Conservation (phyloP, 92 coral and sea anemone genomes). For the Porites evermanni region DNA sequence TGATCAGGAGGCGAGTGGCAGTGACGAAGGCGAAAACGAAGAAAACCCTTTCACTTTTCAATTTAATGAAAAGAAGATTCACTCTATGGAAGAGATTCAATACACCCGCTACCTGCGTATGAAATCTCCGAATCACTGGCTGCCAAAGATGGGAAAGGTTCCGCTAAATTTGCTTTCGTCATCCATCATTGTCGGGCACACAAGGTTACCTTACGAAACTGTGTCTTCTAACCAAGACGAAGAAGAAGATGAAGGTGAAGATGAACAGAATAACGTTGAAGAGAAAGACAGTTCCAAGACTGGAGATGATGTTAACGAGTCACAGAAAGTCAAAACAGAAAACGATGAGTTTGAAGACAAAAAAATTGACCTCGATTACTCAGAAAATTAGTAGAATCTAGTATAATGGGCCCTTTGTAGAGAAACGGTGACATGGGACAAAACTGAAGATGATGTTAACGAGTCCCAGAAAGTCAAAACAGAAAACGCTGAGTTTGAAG, state of each 20-base stretch:
- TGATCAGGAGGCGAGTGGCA: not conserved
- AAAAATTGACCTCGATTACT: not conserved
- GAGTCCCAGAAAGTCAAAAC: not conserved
- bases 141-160: slow-evolving; percentile 17
- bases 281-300: not conserved
- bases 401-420: too few species aligned
- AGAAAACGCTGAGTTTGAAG: not conserved
- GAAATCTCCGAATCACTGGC: slow-evolving; percentile 18
- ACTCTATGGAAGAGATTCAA: slow-evolving; percentile 18
- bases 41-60: too few species aligned
- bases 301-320: not conserved
- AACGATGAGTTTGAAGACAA: not conserved
- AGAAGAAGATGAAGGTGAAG: not conserved
- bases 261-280: not conserved
- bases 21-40: not conserved
- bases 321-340: not conserved
- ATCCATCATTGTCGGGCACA: slow-evolving; percentile 23
- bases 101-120: slow-evolving; percentile 22
- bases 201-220: not conserved
- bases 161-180: slow-evolving; percentile 11
- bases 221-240: not conserved
- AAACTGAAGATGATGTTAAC: not conserved
- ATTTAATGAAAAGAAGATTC: slow-evolving; percentile 5
- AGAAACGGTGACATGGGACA: too few species aligned
- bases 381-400: not conserved